Evolutionary conservation across 2,113 vertebrate species (phyloP).

Genomic region (Salminus brasiliensis): DNA sequence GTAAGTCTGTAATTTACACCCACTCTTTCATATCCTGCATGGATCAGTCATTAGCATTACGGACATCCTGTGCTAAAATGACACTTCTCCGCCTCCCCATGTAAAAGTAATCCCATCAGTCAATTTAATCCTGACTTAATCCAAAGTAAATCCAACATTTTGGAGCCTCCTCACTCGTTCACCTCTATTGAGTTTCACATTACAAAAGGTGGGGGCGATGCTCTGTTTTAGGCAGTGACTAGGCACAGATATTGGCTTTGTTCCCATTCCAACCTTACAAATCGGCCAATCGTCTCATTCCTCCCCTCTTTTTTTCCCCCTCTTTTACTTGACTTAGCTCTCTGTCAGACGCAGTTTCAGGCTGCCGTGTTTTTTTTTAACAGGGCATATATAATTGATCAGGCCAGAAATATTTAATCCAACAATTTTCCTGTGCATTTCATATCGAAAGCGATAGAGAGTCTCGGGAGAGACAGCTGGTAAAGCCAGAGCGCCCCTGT

Average conservation of each 20-base stretch:
- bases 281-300: neutral
- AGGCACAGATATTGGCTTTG: neutral
- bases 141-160: no score
- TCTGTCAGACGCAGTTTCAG: conserved; percentile 36
- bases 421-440: conserved; percentile 33
- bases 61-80: no score
- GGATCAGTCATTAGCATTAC: no score
- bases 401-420: conserved; percentile 46
- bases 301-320: neutral
- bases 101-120: no score
- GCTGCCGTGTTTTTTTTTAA: conserved; percentile 32
- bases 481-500: neutral
- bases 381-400: conserved; percentile 43
- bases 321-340: conserved; percentile 44
- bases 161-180: neutral
- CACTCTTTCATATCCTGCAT: no score
- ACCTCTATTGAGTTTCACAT: neutral
- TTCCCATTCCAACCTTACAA: neutral
- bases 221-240: neutral
- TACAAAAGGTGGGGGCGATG: neutral
- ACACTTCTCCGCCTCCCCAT: no score
- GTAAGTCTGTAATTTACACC: no score
- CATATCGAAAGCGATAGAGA: conserved; percentile 28
- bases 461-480: conserved; percentile 4
- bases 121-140: no score